A percentile compares a stretch with the other conserved stretches of the same genome.
Conservation (phyloP, 1,140 invertebrate genomes). For the Pseudoatta argentina region DNA sequence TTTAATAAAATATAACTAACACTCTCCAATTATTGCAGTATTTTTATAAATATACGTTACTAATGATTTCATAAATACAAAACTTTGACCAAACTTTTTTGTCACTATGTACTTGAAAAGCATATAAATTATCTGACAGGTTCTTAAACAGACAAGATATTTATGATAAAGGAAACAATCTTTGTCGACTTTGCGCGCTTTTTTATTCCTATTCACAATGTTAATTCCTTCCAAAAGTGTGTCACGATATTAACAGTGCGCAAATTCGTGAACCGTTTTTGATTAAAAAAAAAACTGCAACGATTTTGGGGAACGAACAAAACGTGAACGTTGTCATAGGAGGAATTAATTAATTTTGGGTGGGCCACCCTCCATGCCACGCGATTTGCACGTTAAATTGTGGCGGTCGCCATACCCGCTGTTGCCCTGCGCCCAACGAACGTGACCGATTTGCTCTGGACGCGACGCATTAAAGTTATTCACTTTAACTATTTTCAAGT, state of each 20-base stretch:
- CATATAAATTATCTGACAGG: not conserved
- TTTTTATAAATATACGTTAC: too few species aligned
- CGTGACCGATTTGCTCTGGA: slow-evolving; percentile 39
- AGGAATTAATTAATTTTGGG: slow-evolving; percentile 42
- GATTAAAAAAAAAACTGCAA: slow-evolving; percentile 18
- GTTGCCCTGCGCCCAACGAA: not conserved
- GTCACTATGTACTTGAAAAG: too few species aligned
- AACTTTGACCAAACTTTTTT: too few species aligned
- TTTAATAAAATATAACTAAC: too few species aligned
- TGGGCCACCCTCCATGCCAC: not conserved
- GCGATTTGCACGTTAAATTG: slow-evolving; percentile 25
- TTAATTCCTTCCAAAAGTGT: not conserved
- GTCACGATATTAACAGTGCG: not conserved
- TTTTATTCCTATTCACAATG: slow-evolving; percentile 1
- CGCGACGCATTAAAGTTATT: slow-evolving; percentile 70
- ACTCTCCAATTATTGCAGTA: too few species aligned
- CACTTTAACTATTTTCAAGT: slow-evolving; percentile 77
- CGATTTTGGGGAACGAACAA: not conserved
- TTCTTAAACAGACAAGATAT: not conserved
- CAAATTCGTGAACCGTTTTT: slow-evolving; percentile 7
- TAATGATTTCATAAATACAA: too few species aligned
- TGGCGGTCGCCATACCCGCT: not conserved
- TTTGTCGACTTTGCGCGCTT: not conserved
- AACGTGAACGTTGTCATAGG: slow-evolving; percentile 1
- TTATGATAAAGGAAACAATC: not conserved